Percentiles rank a stretch among this genome's conserved stretches.
These are phyloP conservation scores for Hippopotamyrus pictus DNA, from an alignment of 2,797 vertebrate genomes.

Conservation along the genomic window DNA sequence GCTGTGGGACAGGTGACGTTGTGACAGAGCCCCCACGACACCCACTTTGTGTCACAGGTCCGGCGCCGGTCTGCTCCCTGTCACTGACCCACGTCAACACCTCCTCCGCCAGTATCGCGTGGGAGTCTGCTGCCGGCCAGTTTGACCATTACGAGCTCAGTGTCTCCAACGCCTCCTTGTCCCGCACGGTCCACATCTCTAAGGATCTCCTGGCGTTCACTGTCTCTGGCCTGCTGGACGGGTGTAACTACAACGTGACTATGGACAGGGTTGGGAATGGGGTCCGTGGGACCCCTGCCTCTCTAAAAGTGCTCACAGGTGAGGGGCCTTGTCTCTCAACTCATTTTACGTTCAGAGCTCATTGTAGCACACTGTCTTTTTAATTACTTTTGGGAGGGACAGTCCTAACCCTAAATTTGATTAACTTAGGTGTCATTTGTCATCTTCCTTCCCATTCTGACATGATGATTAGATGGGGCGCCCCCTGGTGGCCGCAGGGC, in stretches of 20 bases:
- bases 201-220: slow-evolving; percentile 49
- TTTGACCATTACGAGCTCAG: slow-evolving; percentile 19
- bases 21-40: neutral
- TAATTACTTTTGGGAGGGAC: neutral
- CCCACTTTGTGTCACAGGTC: neutral
- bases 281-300: slow-evolving; percentile 49
- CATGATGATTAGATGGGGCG: neutral
- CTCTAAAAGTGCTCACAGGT: slow-evolving; percentile 63
- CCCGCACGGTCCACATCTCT: slow-evolving; percentile 47
- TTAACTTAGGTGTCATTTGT: neutral
- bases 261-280: slow-evolving; percentile 61
- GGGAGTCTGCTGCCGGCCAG: neutral
- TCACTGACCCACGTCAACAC: slow-evolving; percentile 4
- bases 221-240: slow-evolving; percentile 57
- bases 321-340: slow-evolving; percentile 23
- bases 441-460: neutral
- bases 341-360: neutral
- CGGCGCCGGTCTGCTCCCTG: slow-evolving; percentile 10
- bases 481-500: neutral
- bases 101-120: slow-evolving; percentile 23
- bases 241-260: slow-evolving; percentile 72
- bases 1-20: neutral
- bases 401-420: neutral
- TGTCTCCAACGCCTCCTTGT: neutral
- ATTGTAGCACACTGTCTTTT: neutral